Evolutionary conservation across 2,797 vertebrate genomes (phyloP).

Genomic region (Arrhamphus sclerolepis): DNA sequence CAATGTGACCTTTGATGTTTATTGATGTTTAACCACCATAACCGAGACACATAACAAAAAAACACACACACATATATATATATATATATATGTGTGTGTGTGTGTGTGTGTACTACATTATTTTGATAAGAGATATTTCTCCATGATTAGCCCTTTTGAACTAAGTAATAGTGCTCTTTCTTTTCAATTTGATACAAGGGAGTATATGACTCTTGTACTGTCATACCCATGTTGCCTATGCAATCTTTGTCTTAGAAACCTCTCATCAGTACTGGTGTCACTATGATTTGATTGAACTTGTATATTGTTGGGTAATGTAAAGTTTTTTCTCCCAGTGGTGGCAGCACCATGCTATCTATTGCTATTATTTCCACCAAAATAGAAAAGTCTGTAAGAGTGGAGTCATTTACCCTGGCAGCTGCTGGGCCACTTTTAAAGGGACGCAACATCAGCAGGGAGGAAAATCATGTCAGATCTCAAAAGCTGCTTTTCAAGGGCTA

Average conservation of each 20-base stretch:
- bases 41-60: too few species aligned
- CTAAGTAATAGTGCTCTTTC: too few species aligned
- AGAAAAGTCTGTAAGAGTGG: slow-evolving; percentile 6
- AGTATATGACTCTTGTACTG: too few species aligned
- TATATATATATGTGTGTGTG: too few species aligned
- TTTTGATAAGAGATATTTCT: too few species aligned
- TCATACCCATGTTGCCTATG: too few species aligned
- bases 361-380: not conserved
- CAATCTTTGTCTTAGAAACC: not conserved
- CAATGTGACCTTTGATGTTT: too few species aligned
- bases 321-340: not conserved
- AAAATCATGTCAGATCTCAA: slow-evolving; percentile 24
- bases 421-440: slow-evolving; percentile 13
- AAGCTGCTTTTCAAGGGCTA: slow-evolving; percentile 31
- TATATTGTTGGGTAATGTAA: not conserved
- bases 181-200: too few species aligned
- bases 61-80: too few species aligned
- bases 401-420: slow-evolving; percentile 14
- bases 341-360: not conserved
- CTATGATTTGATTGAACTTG: not conserved
- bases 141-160: too few species aligned
- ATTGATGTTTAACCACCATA: too few species aligned
- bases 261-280: not conserved
- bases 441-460: slow-evolving; percentile 2
- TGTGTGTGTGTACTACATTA: too few species aligned